Evolutionary conservation across 2,888 invertebrate species (phyloP).

Genomic region (Volucella zonaria): DNA sequence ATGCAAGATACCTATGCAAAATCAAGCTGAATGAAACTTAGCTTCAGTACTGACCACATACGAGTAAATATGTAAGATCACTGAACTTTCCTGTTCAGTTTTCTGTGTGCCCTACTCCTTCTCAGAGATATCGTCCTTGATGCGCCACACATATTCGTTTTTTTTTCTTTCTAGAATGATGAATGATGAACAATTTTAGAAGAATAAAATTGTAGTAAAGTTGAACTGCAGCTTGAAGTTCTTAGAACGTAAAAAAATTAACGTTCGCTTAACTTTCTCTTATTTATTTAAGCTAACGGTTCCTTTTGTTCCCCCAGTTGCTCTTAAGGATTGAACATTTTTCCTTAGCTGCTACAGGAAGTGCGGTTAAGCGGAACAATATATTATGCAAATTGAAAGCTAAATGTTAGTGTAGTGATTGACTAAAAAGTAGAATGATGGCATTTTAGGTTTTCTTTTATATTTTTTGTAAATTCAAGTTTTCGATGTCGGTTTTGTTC

Average conservation of each 20-base stretch:
- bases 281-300: slow-evolving; percentile 10
- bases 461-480: slow-evolving; percentile 2
- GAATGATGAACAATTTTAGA: no score
- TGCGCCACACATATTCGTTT: no score
- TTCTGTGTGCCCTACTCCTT: no score
- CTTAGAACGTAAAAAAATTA: slow-evolving; percentile 32
- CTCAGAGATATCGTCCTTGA: no score
- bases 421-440: slow-evolving; percentile 76
- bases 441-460: slow-evolving; percentile 10
- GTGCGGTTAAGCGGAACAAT: slow-evolving; percentile 76
- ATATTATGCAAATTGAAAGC: slow-evolving; percentile 81
- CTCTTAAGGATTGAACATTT: slow-evolving; percentile 33
- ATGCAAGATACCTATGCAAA: no score
- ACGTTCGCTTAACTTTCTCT: slow-evolving; percentile 13
- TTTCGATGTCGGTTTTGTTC: slow-evolving; percentile 34
- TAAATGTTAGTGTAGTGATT: slow-evolving; percentile 82
- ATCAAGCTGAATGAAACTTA: no score
- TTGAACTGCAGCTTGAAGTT: slow-evolving; percentile 31
- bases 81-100: no score
- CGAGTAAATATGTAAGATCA: no score
- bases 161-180: background rate
- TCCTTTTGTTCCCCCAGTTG: slow-evolving; percentile 31
- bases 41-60: no score
- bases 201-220: slow-evolving; percentile 4
- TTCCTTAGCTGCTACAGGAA: slow-evolving; percentile 34